These are phyloP conservation scores for Bufo gargarizans DNA, from an alignment of 2,113 vertebrate genomes.

Conservation along the genomic window DNA sequence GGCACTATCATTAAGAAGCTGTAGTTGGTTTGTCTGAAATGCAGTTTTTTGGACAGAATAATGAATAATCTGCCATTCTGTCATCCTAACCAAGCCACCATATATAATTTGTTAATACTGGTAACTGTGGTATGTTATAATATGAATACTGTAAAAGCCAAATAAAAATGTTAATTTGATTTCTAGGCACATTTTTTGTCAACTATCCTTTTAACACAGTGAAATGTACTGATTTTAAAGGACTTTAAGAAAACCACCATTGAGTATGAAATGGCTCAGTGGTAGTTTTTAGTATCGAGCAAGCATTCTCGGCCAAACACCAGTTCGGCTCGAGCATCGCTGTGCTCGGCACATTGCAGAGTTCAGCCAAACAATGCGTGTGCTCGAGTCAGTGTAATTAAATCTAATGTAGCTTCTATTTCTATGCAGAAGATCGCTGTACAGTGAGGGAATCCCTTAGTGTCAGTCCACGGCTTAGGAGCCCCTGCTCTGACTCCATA, in stretches of 20 bases:
- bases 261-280: too few species aligned
- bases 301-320: too few species aligned
- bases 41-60: not conserved
- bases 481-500: too few species aligned
- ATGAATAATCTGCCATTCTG: not conserved
- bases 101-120: not conserved
- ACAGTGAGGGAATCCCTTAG: too few species aligned
- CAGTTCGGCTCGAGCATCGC: too few species aligned
- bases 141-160: not conserved
- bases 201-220: not conserved
- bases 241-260: not conserved
- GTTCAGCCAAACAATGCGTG: too few species aligned
- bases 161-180: not conserved
- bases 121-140: not conserved
- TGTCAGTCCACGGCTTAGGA: too few species aligned
- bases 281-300: too few species aligned
- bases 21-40: not conserved
- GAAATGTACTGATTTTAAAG: not conserved
- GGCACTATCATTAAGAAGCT: not conserved
- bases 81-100: not conserved
- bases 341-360: too few species aligned
- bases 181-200: not conserved
- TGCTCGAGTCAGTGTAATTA: too few species aligned
- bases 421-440: too few species aligned
- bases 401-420: too few species aligned